Evolutionary conservation across 2,797 vertebrate genomes (phyloP), one percentile per base, ranked within the genome.

Genomic region (Craterocephalus amniculus): DNA sequence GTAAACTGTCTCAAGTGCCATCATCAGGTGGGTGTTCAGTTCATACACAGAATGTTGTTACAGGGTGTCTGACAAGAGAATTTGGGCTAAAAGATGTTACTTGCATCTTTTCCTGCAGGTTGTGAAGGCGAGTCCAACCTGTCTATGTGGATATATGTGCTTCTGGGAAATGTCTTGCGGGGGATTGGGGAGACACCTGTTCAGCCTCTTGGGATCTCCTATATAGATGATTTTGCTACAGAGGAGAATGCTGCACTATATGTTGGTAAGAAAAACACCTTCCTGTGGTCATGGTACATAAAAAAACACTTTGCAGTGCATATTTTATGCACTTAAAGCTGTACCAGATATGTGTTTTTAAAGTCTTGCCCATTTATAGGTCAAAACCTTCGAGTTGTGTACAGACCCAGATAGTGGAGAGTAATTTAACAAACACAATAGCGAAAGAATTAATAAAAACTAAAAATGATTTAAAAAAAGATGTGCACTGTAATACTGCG

Each of bases 181-280:
- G 93, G 94, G 16, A 89, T 94, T 7, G 93, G 93, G 66, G 93
- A 94, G 70, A 93, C 93, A 58, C 92, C 90, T 2, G 86, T 94
- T 0, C 87, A 87, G 52, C 93, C 94, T 51, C 64, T 94, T 45
- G 94, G 94, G 64, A 91, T 94, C 55, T 93, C 93, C 22, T 94
- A 93, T 67, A 90, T 94, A 20, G 94, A 94, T 63, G 94, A 94
- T 74, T 92, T 89, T 38, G 89, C 94, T 24, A 76, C 74, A 14
- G 85, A 90, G 0, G 89, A 93, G 76, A 93, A 93, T 63, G 86
- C 94, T 18, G 93, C 93, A 0, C 83, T 94, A 34, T 94, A 92
- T 72, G 90, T 94, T 49, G 93, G 93, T 94, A 88, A 89, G 16
- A 26, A 10, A 49, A 2, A 55, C 14, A 14, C 16, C 14, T 73